A percentile compares a stretch with the other conserved stretches of the same genome.
Evolutionary conservation across 1,140 invertebrate genomes (phyloP).

Genomic region (Venturia canescens): DNA sequence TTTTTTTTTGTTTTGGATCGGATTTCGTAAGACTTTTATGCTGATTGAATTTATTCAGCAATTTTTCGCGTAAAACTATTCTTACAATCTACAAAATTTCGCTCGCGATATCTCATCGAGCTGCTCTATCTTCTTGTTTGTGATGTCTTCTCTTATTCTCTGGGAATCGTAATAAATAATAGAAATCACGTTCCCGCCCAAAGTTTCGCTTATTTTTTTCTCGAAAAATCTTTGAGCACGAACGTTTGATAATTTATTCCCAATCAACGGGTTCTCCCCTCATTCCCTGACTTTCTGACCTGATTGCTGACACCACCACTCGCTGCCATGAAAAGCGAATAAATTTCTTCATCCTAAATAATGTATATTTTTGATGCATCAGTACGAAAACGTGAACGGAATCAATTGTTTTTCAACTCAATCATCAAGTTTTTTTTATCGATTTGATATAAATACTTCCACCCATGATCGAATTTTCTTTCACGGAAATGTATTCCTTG

Average conservation of each 20-base stretch:
- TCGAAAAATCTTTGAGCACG: constrained; percentile 25
- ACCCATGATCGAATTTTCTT: too few species aligned
- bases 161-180: constrained; percentile 1
- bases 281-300: constrained; percentile 4
- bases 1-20: constrained; percentile 30
- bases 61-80: constrained; percentile 34
- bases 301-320: constrained; percentile 6
- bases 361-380: constrained; percentile 42
- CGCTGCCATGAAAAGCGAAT: background rate
- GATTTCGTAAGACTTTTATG: constrained; percentile 15
- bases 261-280: constrained; percentile 31
- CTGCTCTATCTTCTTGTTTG: background rate
- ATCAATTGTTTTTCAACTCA: background rate
- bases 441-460: background rate
- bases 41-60: background rate
- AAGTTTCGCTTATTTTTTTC: background rate
- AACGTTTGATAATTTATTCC: constrained; percentile 19
- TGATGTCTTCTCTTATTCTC: background rate
- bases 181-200: background rate
- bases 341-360: constrained; percentile 14
- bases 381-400: background rate
- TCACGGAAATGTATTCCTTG: background rate
- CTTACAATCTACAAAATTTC: constrained; percentile 28
- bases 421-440: background rate
- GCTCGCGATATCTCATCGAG: background rate